Evolutionary conservation across 2,888 invertebrate genomes (phyloP), one percentile per base, ranked within the genome.

Genomic region (Leptothorax acervorum): DNA sequence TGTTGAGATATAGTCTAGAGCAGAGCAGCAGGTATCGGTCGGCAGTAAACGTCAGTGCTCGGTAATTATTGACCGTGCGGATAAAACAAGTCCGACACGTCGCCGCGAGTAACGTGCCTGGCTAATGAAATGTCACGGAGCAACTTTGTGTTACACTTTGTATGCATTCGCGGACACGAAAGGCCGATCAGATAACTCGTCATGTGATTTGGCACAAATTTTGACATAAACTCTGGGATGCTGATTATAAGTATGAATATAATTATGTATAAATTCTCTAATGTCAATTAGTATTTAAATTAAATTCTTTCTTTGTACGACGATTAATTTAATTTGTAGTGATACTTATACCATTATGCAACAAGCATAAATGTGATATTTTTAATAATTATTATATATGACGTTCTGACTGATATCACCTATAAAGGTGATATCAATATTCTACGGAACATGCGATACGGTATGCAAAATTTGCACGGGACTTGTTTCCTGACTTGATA

Each of bases 101-200:
- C 55, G 68, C 68, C 57, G 45, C 18, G 35, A 73, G 57, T 73
- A 71, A 81, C 48, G 71, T 60, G 48, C 23, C 23, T 60, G 23
- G 23, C 71, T 45, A 35, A 73, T 73, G 35, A 81, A 81, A 71
- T 60, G 73, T 81, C 60, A 60, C 60, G 48, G 48, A 15, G 28
- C 39, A 28, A 57, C 18, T 60, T 23, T 35, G 23, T 6, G 35
- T 70, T 79, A 31, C 23, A 79, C 42, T 35, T 73, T 12, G 48
- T 57, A 35, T 48, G 12, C 57, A 23, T 48, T 79, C 18, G 4
- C 35, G 23, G 1, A 53, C 15, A 70, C 28, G 57, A 70, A 71
- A 71, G 23, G 8, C 6, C 18, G 15, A 48, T 11, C 45, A 8
- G 18, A 73, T 51, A 60, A 60, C 39, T 5, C 5, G 45, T 71